Evolutionary conservation across 1,140 invertebrate genomes (phyloP).

Genomic region (Pseudobourletiella spinata): DNA sequence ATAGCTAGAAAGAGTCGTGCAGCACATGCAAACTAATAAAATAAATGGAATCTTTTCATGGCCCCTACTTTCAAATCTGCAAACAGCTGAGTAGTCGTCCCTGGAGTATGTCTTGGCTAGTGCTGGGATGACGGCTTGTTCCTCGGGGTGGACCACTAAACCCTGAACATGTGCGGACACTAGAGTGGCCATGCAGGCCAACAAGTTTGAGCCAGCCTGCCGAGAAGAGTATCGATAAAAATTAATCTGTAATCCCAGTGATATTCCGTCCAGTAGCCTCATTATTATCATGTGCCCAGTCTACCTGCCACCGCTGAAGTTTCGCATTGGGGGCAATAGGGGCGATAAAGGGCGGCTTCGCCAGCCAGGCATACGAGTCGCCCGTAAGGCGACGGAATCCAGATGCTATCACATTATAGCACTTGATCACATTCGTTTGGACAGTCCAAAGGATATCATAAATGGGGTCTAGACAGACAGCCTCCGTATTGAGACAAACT

Average conservation of each 20-base stretch:
- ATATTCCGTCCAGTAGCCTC: too few relatives aligned
- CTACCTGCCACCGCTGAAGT: conserved; percentile 58
- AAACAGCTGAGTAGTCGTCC: conserved; percentile 76
- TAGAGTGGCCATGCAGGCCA: conserved; percentile 81
- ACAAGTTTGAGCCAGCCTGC: conserved; percentile 70
- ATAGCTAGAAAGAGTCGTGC: too few relatives aligned
- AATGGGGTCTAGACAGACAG: conserved; percentile 75
- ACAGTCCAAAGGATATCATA: conserved; percentile 73
- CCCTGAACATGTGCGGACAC: conserved; percentile 64
- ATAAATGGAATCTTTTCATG: too few relatives aligned
- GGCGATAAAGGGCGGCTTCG: conserved; percentile 25
- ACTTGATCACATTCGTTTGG: conserved; percentile 58
- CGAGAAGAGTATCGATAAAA: not conserved
- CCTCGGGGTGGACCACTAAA: conserved; percentile 44
- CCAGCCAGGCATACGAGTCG: conserved; percentile 21
- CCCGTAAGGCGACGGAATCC: conserved; percentile 44
- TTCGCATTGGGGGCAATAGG: conserved; percentile 41
- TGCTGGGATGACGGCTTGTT: conserved; percentile 43
- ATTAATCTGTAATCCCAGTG: too few relatives aligned
- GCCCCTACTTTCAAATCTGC: conserved; percentile 78
- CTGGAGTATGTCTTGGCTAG: conserved; percentile 49
- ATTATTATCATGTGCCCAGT: too few relatives aligned
- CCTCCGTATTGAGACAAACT: conserved; percentile 62
- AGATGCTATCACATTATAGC: conserved; percentile 69
- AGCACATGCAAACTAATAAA: too few relatives aligned